Percentiles rank a stretch among this genome's conserved stretches.
Evolutionary conservation across 2,797 vertebrate species (phyloP).

Genomic region (Mallotus villosus): DNA sequence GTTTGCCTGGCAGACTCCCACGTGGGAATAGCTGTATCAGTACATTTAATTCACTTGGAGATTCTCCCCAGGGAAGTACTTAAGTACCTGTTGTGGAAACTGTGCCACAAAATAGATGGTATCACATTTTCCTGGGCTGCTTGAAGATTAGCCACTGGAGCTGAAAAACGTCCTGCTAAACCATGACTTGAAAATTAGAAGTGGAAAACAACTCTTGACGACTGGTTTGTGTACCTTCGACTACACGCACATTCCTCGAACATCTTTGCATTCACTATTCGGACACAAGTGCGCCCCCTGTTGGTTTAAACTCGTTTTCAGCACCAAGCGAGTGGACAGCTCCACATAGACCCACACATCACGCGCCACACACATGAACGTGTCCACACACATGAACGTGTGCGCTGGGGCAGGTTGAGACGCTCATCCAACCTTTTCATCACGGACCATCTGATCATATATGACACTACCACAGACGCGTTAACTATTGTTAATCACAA

Average conservation of each 20-base stretch:
- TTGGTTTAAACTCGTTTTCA: constrained; percentile 30
- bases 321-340: not conserved
- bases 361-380: not conserved
- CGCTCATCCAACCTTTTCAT: not conserved
- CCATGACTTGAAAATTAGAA: not conserved
- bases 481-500: not conserved
- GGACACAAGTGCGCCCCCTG: constrained; percentile 1
- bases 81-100: not conserved
- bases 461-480: not conserved
- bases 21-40: constrained; percentile 46
- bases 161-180: not conserved
- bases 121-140: not conserved
- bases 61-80: constrained; percentile 46
- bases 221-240: too few species aligned
- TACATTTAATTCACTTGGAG: constrained; percentile 51
- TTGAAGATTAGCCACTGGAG: not conserved
- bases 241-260: too few species aligned
- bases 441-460: not conserved
- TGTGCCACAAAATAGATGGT: not conserved
- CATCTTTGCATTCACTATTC: not conserved
- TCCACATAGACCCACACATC: not conserved
- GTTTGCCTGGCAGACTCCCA: constrained; percentile 43
- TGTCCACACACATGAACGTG: not conserved
- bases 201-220: too few species aligned
- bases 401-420: not conserved